Evolutionary conservation across 1,140 invertebrate genomes (phyloP), one percentile per base, ranked within the genome.

Genomic region (Temnothorax longispinosus): DNA sequence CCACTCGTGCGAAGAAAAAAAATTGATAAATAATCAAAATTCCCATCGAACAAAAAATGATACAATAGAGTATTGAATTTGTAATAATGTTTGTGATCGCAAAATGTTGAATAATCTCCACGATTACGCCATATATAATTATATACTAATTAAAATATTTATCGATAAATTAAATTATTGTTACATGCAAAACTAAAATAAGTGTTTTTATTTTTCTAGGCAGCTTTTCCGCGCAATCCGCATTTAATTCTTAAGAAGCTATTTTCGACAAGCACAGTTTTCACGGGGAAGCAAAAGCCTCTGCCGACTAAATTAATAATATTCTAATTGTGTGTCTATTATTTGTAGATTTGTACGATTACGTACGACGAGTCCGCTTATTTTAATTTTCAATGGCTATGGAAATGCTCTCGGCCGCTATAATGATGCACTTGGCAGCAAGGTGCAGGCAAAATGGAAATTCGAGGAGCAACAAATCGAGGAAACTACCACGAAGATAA

Each of bases 401-500:
- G 54, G 56, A 81, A 89, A 87, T 62, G 56, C 52, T 54, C 7
- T 54, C 10, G 64, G 56, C 8, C 15, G 21, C 21, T 71, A 21
- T 65, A 75, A 87, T 60, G 77, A 90, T 41, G 89, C 65, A 74
- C 21, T 86, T 74, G 65, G 78, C 69, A 58, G 56, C 32, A 15
- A 60, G 52, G 41, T 67, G 76, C 67, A 56, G 81, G 82, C 87
- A 65, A 78, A 88, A 91, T 88, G 84, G 89, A 90, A 90, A 91
- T 91, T 91, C 91, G 78, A 90, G 90, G 88, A 80, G 90, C 91
- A 91, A 91, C 90, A 91, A 91, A 91, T 90, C 88, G 90, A 69
- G 85, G 90, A 88, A 91, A 85, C 92, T 90, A 90, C 86, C 90
- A 74, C 81, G 87, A 93, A 92, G 91, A 93, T 94, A 93, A 94